Evolutionary conservation across 2,113 vertebrate genomes (phyloP).

Genomic region (Heterotilapia buettikoferi): DNA sequence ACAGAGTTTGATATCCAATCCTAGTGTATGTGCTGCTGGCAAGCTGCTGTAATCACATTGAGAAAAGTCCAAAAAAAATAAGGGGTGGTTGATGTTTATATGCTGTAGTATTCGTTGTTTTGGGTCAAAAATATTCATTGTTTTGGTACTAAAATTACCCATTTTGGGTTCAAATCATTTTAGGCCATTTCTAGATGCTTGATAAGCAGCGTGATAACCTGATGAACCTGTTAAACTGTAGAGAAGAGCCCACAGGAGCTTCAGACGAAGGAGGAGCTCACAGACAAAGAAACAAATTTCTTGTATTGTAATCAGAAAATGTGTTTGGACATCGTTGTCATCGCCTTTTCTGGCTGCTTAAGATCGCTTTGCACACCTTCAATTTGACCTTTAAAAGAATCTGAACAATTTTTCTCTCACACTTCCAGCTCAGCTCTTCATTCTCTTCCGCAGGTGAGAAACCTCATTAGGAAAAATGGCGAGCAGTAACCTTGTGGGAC

Average conservation of each 20-base stretch:
- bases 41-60: background rate
- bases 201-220: background rate
- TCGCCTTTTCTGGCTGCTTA: background rate
- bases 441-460: background rate
- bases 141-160: too few species aligned
- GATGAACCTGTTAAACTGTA: background rate
- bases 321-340: background rate
- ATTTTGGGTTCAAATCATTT: background rate
- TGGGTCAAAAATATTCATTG: too few species aligned
- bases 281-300: too few species aligned
- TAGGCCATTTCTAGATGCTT: background rate
- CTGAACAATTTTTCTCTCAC: background rate
- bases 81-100: background rate
- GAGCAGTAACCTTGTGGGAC: fast-evolving
- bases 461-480: background rate
- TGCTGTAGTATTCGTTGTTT: too few species aligned
- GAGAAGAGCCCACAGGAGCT: background rate
- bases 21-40: background rate
- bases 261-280: too few species aligned
- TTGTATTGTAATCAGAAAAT: background rate
- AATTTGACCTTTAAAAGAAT: background rate
- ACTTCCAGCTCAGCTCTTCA: background rate
- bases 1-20: too few species aligned
- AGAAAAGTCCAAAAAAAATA: background rate
- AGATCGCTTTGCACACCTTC: background rate